Percentiles rank a stretch among this genome's conserved stretches.
Evolutionary conservation across 1,140 invertebrate species (phyloP).

Genomic region (Drosophila sechellia): DNA sequence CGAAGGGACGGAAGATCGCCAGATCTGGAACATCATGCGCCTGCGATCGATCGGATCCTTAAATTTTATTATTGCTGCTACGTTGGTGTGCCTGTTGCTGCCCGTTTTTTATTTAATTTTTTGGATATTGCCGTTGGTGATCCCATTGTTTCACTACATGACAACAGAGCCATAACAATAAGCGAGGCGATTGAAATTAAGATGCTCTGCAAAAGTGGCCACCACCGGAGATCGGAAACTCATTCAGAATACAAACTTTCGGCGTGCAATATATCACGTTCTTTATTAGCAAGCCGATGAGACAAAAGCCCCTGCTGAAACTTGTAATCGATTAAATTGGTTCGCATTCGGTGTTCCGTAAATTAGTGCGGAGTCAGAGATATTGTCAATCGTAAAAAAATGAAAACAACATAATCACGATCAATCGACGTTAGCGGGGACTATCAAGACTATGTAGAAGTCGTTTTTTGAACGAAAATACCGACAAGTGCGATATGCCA

Average conservation of each 20-base stretch:
- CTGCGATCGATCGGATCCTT: constrained; percentile 57
- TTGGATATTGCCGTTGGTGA: constrained; percentile 8
- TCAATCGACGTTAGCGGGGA: constrained; percentile 61
- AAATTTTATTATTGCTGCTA: constrained; percentile 72
- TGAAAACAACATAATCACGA: constrained; percentile 76
- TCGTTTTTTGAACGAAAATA: background rate
- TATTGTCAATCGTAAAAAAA: constrained; percentile 76
- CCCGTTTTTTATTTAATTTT: constrained; percentile 9
- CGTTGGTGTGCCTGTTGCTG: constrained; percentile 63
- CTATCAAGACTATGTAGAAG: constrained; percentile 48
- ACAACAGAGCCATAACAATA: constrained; percentile 71
- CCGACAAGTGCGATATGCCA: constrained; percentile 44
- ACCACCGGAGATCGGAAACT: constrained; percentile 39
- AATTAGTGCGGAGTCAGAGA: constrained; percentile 69
- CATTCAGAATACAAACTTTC: background rate
- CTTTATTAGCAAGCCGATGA: constrained; percentile 62
- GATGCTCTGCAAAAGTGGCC: constrained; percentile 60
- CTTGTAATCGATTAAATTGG: constrained; percentile 70
- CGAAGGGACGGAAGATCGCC: background rate
- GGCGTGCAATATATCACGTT: constrained; percentile 73
- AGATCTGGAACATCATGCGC: constrained; percentile 25
- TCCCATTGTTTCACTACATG: constrained; percentile 45
- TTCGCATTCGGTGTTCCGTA: constrained; percentile 67
- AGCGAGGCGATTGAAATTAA: constrained; percentile 77
- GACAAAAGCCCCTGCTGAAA: constrained; percentile 46